These are phyloP conservation scores for Lamellibrachia luymesi DNA, from an alignment of 1,140 invertebrate genomes.

Conservation along the genomic window DNA sequence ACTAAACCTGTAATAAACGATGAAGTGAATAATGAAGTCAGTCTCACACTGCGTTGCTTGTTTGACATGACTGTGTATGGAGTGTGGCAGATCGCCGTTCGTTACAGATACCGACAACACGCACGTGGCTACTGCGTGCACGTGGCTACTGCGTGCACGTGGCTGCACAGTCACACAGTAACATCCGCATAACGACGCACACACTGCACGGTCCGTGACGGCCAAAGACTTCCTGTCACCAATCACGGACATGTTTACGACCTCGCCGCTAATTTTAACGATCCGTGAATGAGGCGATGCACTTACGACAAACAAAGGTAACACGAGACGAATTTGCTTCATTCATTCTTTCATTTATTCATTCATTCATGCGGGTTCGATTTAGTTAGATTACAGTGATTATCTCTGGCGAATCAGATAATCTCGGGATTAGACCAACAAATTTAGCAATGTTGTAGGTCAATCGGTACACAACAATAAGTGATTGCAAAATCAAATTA, in stretches of 20 bases:
- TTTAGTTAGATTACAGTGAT: background rate
- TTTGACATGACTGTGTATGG: too few species aligned
- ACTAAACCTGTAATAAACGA: too few species aligned
- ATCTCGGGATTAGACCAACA: background rate
- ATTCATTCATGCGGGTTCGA: background rate
- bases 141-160: too few species aligned
- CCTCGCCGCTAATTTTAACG: background rate
- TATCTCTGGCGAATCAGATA: background rate
- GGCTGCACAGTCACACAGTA: background rate
- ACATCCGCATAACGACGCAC: background rate
- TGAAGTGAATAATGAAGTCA: too few species aligned
- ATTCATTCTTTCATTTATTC: background rate
- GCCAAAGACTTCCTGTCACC: background rate
- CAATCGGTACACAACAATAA: background rate
- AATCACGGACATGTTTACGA: background rate
- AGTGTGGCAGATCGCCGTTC: too few species aligned
- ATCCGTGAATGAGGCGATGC: background rate
- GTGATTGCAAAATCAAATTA: background rate
- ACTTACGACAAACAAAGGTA: background rate
- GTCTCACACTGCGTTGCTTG: too few species aligned
- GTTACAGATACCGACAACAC: too few species aligned
- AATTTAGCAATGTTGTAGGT: background rate
- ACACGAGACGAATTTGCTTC: background rate
- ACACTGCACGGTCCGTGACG: background rate
- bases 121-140: too few species aligned